phyloP scores from a whole-genome alignment of 2,113 vertebrate genomes.

The Eretmochelys imbricata region DNA sequence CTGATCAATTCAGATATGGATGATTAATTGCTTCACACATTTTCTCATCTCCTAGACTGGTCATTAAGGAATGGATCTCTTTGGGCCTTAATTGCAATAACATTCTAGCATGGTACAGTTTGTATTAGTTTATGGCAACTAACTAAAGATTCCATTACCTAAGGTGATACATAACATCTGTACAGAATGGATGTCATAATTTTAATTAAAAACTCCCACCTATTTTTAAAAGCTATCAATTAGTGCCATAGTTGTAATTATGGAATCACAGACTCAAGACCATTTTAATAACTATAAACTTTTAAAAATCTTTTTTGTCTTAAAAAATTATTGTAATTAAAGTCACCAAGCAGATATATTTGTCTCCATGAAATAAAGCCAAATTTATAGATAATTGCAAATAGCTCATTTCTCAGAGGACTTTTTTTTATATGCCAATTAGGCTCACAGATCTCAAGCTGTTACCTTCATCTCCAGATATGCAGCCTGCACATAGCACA shows the following conservation, averaged over 20 bases:
- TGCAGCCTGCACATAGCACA: conserved; percentile 34
- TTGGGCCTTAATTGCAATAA: conserved; percentile 6
- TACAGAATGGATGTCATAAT: conserved; percentile 45
- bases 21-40: conserved; percentile 20
- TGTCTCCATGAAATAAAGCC: conserved; percentile 73
- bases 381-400: conserved; percentile 74
- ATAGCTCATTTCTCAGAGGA: conserved; percentile 63
- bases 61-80: conserved; percentile 11
- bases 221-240: conserved; percentile 64
- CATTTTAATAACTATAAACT: conserved; percentile 69
- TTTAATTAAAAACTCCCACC: conserved; percentile 72
- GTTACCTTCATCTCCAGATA: conserved; percentile 68
- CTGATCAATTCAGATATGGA: neutral
- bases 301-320: conserved; percentile 64
- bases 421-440: conserved; percentile 61
- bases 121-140: neutral
- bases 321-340: conserved; percentile 65
- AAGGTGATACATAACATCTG: conserved; percentile 50
- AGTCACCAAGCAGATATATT: conserved; percentile 70
- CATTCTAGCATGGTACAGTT: neutral
- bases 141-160: conserved; percentile 42
- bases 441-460: conserved; percentile 73
- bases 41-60: conserved; percentile 24
- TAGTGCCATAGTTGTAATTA: conserved; percentile 63
- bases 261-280: conserved; percentile 48